Evolutionary conservation across 2,888 invertebrate species (phyloP), one percentile per base, ranked within the genome.

Genomic region (Boloria selene): DNA sequence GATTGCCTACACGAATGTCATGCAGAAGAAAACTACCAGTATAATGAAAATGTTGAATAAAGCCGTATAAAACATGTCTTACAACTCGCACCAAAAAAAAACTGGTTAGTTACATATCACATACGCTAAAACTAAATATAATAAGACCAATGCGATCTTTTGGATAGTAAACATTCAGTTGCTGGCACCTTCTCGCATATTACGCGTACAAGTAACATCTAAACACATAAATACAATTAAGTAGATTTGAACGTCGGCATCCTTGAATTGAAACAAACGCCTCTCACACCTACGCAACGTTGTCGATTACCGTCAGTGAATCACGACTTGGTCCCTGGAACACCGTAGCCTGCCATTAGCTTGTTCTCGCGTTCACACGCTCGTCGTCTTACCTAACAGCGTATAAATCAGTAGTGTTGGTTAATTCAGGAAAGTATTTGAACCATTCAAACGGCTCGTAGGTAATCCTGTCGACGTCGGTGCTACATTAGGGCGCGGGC

Each of bases 381-480:
- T 65, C 51, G 49, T 54, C 53, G 53, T 56, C 62, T 67, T 69
- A 66, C 60, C 58, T 67, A 53, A 66, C 67, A 65, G 63, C 61
- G 69, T 70, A 79, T 80, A 82, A 82, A 82, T 81, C 77, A 82
- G 69, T 75, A 74, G 74, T 68, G 73, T 72, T 72, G 73, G 77
- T 79, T 74, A 79, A 77, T 72, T 71, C 72, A 72, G 73, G 78
- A 77, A 81, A 82, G 78, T 75, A 75, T 79, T 79, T 80, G 78
- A 81, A 81, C 79, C 77, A 78, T 69, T 69, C 61, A 65, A 67
- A 79, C 76, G 72, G 74, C 77, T 78, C 79, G 80, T 82, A 80
- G 81, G 81, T 84, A 86, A 85, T 85, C 82, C 83, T 81, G 85
- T 81, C 84, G 79, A 84, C 79, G 52, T 81, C 85, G 79, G 81